These are phyloP conservation scores for Platorchestia sp. DNA, from an alignment of 1,140 invertebrate genomes.

Conservation along the genomic window DNA sequence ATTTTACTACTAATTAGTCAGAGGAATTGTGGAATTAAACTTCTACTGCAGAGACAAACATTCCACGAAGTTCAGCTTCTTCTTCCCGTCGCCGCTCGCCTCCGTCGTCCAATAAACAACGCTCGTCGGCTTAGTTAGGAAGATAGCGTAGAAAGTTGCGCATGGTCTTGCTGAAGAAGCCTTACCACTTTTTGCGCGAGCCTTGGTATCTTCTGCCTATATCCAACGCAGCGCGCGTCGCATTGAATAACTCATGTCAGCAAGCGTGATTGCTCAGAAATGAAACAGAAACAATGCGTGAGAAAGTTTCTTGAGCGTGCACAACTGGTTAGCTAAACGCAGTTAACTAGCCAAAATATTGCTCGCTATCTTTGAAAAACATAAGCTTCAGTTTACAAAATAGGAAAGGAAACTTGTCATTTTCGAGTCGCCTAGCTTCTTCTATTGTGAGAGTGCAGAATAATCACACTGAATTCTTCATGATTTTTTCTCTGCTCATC, in stretches of 20 bases:
- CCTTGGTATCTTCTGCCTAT: background rate
- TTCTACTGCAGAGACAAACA: background rate
- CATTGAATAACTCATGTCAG: background rate
- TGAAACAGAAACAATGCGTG: background rate
- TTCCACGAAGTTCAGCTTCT: background rate
- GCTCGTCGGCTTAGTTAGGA: background rate
- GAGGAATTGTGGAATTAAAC: background rate
- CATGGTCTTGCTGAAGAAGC: background rate
- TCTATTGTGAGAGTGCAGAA: too few relatives aligned
- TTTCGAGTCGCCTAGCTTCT: too few relatives aligned
- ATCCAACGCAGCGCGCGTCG: background rate
- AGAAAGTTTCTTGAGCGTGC: background rate
- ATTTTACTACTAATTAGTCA: background rate
- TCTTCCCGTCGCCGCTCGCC: background rate
- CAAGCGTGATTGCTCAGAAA: background rate
- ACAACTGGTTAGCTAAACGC: background rate
- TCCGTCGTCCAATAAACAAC: background rate
- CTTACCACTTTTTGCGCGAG: conserved; percentile 11
- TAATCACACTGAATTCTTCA: too few relatives aligned
- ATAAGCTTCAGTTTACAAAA: too few relatives aligned
- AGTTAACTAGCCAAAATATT: background rate
- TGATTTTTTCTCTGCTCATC: too few relatives aligned
- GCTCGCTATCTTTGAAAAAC: background rate
- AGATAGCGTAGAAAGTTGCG: conserved; percentile 9
- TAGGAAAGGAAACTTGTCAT: too few relatives aligned